phyloP scores from a whole-genome alignment of 2,888 invertebrate genomes.

The Erpobdella octoculata region DNA sequence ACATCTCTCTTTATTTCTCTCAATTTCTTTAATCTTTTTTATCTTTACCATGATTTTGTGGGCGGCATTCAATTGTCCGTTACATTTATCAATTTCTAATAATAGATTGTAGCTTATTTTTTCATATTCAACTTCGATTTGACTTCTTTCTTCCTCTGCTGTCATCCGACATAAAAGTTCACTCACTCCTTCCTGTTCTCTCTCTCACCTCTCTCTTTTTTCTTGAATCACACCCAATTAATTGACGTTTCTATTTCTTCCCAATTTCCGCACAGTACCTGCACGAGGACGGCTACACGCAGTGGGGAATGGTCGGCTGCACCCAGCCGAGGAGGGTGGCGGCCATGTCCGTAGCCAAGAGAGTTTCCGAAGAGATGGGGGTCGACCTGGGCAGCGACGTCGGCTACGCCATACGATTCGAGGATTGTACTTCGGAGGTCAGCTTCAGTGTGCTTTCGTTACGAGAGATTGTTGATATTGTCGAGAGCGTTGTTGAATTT shows the following conservation, averaged over 20 bases:
- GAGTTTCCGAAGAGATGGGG: slow-evolving; percentile 95
- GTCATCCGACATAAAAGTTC: background rate
- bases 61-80: too few relatives aligned
- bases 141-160: too few relatives aligned
- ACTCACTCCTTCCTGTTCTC: background rate
- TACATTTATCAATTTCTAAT: too few relatives aligned
- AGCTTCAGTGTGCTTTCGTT: background rate
- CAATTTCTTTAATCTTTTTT: too few relatives aligned
- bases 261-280: slow-evolving; percentile 63
- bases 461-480: too few relatives aligned
- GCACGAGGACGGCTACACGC: slow-evolving; percentile 88
- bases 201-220: background rate
- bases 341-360: slow-evolving; percentile 97
- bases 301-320: slow-evolving; percentile 87
- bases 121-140: too few relatives aligned
- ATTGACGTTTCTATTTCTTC: too few relatives aligned
- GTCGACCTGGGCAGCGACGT: slow-evolving; percentile 81
- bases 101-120: too few relatives aligned
- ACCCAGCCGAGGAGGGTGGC: slow-evolving; percentile 92
- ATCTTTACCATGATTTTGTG: too few relatives aligned
- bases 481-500: too few relatives aligned
- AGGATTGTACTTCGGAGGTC: slow-evolving; percentile 89
- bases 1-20: background rate
- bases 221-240: background rate
- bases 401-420: slow-evolving; percentile 98